Evolutionary conservation across 1,140 invertebrate genomes (phyloP), one percentile per base, ranked within the genome.

Genomic region (Holotrichia oblita): DNA sequence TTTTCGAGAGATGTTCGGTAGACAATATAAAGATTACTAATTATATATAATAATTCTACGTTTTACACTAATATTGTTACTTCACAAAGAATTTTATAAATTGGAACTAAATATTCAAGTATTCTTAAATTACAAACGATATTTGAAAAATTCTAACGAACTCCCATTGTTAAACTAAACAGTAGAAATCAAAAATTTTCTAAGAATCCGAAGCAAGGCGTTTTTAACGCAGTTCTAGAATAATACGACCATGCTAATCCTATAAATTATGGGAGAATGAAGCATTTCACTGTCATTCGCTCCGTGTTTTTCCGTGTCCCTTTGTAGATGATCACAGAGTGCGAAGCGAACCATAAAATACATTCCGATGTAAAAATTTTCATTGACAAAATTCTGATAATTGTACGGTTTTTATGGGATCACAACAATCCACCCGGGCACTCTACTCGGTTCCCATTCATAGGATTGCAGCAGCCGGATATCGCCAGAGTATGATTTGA

Each of bases 371-470:
- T 74, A 41, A 74, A 74, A 74, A 74, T 74, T 74, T 42, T 74
- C 40, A 74, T 74, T 74, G 27, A 74, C 73, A 22, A 74, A 74
- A 74, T 74, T 74, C 73, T 74, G 73, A 74, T 74, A 74, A 74
- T 74, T 74, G 73, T 74, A 74, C 73, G 73, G 73, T 74, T 44
- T 74, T 74, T 74, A 74, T 41, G n/a, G 73, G 27, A 74, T 41
- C 41, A 41, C 73, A n/a, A 12, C 64, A 40, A 74, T 74, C 40
- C 40, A 74, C 40, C 34, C 34, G 73, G 64, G 22, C 48, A 27
- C 22, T 34, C 27, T 34, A 34, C 61, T 27, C 9, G 10, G 40
- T 74, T 74, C 27, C 20, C 40, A 74, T 74, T 74, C 73, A 74
- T 27, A n/a, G 41, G 24, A 40, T 22, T 27, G 14, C 34, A 34